These are phyloP conservation scores for Drosophila nannoptera DNA, from an alignment of 1,140 invertebrate species.

Conservation along the genomic window DNA sequence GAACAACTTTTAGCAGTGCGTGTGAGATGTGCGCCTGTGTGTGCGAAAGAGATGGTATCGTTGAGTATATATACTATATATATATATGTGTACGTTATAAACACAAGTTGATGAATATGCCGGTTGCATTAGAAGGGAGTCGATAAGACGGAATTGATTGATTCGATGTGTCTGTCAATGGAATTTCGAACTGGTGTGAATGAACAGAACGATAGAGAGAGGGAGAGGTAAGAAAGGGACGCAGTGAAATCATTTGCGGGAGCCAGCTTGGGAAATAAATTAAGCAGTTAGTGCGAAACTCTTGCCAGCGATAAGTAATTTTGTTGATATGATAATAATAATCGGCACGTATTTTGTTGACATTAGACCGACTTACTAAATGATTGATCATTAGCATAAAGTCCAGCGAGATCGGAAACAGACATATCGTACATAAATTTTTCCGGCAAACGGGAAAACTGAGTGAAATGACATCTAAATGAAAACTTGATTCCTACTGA, in stretches of 20 bases:
- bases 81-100: neutral
- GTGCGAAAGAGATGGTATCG: neutral
- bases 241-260: neutral
- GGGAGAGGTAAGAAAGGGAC: neutral
- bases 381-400: no score
- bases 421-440: no score
- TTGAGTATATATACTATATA: neutral
- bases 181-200: neutral
- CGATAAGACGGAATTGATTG: constrained; percentile 13
- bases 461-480: no score
- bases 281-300: neutral
- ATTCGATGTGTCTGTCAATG: neutral
- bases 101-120: constrained; percentile 7
- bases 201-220: neutral
- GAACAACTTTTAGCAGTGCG: neutral
- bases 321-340: no score
- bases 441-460: no score
- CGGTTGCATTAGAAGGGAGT: constrained; percentile 7
- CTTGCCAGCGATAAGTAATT: no score
- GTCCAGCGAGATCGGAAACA: no score
- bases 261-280: neutral
- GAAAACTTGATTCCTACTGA: no score
- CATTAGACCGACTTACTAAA: no score
- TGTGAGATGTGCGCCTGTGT: no score
- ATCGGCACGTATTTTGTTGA: no score